Percentiles rank a stretch among this genome's conserved stretches.
These are phyloP conservation scores for Macrostomum cliftonense DNA, from an alignment of 2,888 invertebrate species.

Conservation along the genomic window DNA sequence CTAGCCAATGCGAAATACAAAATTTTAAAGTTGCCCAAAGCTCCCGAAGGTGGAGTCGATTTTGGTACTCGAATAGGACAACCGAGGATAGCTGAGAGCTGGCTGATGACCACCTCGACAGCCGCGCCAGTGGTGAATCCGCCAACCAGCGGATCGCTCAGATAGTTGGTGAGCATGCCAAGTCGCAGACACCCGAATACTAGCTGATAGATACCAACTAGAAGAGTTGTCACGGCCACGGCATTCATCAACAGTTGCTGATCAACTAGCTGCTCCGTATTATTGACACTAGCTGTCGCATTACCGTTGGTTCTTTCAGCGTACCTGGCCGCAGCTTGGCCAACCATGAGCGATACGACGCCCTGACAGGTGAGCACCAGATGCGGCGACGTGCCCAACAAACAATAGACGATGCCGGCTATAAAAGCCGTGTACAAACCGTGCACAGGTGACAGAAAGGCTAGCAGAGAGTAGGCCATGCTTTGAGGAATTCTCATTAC, in stretches of 20 bases:
- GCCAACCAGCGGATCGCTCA: conserved; percentile 30
- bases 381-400: conserved; percentile 9
- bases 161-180: conserved; percentile 30
- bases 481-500: conserved; percentile 10
- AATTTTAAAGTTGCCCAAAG: conserved; percentile 9
- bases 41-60: too few species aligned
- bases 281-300: not conserved
- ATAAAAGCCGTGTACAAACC: conserved; percentile 10
- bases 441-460: conserved; percentile 7
- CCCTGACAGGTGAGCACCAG: conserved; percentile 9
- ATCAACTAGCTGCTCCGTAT: not conserved
- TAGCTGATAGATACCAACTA: conserved; percentile 8
- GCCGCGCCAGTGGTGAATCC: conserved; percentile 31
- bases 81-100: conserved; percentile 26
- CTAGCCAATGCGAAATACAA: conserved; percentile 13
- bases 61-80: too few species aligned
- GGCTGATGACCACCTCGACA: conserved; percentile 29
- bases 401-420: conserved; percentile 6
- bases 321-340: conserved; percentile 1
- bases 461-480: conserved; percentile 11
- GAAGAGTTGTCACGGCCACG: conserved; percentile 7
- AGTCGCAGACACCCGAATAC: conserved; percentile 24
- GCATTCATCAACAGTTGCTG: too few species aligned
- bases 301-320: not conserved
- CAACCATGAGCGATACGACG: conserved; percentile 9